Evolutionary conservation across 2,888 invertebrate genomes (phyloP), one percentile per base, ranked within the genome.

Genomic region (Cephus pygmeus): DNA sequence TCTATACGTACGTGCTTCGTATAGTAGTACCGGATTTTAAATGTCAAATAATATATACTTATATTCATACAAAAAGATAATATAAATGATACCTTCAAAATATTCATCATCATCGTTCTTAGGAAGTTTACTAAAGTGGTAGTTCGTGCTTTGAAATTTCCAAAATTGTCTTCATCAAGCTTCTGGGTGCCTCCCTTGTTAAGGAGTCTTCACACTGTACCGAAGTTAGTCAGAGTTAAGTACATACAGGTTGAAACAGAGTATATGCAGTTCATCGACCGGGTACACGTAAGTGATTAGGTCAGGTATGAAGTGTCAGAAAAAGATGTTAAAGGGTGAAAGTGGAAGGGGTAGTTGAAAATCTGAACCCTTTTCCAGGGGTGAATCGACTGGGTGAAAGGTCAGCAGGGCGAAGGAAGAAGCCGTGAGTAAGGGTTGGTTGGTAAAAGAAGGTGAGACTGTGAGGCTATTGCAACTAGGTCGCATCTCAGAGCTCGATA

Each of bases 401-500:
- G 31, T 71, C 34, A 31, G 30, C 34, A 81, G 76, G 36, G 34
- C 69, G 74, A 30, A 33, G 81, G 79, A 78, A 31, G 12, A 73
- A 31, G 73, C 12, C 81, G 79, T 75, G 69, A 68, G 76, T 75
- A 56, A 79, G 81, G 82, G 81, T 81, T 81, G 79, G 78, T 81
- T 75, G 30, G 69, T 69, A 78, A 71, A 75, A 79, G 77, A 80
- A 82, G 81, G 80, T 81, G 79, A 80, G 79, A 56, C 56, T 56
- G 80, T 81, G 81, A 35, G 82, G 82, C 80, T 83, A 81, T 81
- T 86, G 82, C 84, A 90, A 89, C 86, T 90, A 88, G 90, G 89
- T 90, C 89, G 88, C 87, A 86, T 86, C 86, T 84, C 85, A 84
- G 85, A 83, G 89, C 88, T 89, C 90, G 85, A 89, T 89, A 89